Base-by-base conservation (phyloP, 2,797 vertebrate genomes). In the Gouania willdenowi region DNA sequence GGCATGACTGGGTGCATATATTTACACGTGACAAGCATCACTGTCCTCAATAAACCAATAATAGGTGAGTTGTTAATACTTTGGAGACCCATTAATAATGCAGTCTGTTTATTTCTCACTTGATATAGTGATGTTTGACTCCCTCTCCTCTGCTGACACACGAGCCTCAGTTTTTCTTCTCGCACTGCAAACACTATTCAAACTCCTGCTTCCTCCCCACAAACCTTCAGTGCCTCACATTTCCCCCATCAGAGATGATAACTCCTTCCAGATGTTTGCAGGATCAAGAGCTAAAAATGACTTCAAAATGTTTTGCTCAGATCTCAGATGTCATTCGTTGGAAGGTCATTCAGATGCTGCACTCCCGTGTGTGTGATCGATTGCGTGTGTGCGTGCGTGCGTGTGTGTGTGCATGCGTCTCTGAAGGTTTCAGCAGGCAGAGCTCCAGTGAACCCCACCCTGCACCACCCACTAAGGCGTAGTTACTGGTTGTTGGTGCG, bases 381-480 rank as follows among this genome's bases (percentile, higher is more conserved):
- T 10, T 10, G 10, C 10, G 10, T 10, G 10, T 10, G 10, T 10
- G 10, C 10, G 10, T 10, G 10, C 10, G 10, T 10, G n/a, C 23
- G 35, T 6, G 30, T 4, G 21, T 4, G 47, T 3, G 26, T 18
- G 23, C 8, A n/a, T n/a, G 10, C 20, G 19, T 20, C 19, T 20
- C 19, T 20, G 19, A 19, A 28, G 4, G 5, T 53, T 67, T 58
- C 26, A 44, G 45, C 57, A 53, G 72, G 70, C 57, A 32, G 64
- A 35, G 45, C 66, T 68, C 50, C 58, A 52, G 57, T 22, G 26
- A 47, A 60, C 77, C 56, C 70, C 73, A 69, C 81, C 82, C 77
- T 77, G 68, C 75, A 79, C 83, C 85, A 77, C 83, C 81, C 82
- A 82, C 81, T 71, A 75, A 78, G 85, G 66, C 38, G 51, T 57